phyloP scores from a whole-genome alignment of 2,113 vertebrate genomes.

The Tupaia tana region DNA sequence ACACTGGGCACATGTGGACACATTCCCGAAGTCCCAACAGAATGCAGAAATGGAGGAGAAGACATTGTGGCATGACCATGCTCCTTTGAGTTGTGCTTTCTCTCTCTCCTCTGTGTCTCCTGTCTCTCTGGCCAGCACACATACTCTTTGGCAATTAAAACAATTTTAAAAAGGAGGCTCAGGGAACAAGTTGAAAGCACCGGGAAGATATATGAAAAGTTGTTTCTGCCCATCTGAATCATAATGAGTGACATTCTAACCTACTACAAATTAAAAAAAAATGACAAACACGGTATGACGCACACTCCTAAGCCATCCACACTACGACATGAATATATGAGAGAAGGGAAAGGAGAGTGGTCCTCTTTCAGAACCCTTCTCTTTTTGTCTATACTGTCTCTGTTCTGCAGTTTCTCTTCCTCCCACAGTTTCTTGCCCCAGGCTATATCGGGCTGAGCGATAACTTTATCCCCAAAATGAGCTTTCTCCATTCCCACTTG shows the following conservation, averaged over 20 bases:
- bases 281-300: not conserved
- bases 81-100: too few relatives aligned
- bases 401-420: not conserved
- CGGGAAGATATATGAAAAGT: not conserved
- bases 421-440: not conserved
- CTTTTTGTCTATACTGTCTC: too few relatives aligned
- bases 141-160: too few relatives aligned
- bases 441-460: not conserved
- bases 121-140: too few relatives aligned
- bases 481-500: not conserved
- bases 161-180: not conserved
- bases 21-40: too few relatives aligned
- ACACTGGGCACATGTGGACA: too few relatives aligned
- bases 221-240: not conserved
- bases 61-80: too few relatives aligned
- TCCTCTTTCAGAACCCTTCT: not conserved
- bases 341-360: not conserved
- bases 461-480: not conserved
- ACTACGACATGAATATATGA: not conserved
- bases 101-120: too few relatives aligned
- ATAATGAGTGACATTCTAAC: not conserved
- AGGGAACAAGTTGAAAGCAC: not conserved
- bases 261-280: not conserved
- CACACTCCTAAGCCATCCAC: not conserved
- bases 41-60: too few relatives aligned